Evolutionary conservation across 1,140 invertebrate species (phyloP).

Genomic region (Bilobella aurantiaca): DNA sequence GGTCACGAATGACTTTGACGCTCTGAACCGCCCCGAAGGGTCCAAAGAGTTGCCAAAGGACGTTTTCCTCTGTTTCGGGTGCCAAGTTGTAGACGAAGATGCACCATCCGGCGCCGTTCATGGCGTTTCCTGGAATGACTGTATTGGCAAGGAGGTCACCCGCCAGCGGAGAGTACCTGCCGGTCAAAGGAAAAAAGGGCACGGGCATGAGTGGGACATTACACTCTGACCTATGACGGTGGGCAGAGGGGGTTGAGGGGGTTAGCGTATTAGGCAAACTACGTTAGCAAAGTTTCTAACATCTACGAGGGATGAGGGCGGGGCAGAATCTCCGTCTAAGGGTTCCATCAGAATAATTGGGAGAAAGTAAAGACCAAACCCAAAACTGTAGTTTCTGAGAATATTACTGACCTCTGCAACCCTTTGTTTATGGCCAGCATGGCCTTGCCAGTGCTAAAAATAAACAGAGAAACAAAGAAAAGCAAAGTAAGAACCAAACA

Average conservation of each 20-base stretch:
- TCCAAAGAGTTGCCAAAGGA: conserved; percentile 96
- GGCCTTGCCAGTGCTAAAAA: conserved; percentile 62
- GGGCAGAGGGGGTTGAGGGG: not conserved
- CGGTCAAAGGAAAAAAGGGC: conserved; percentile 24
- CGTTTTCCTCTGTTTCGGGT: conserved; percentile 95
- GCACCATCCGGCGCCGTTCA: conserved; percentile 85
- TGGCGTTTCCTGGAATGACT: conserved; percentile 68
- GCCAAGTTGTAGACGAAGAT: conserved; percentile 98
- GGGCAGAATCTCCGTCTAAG: no score
- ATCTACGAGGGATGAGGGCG: no score
- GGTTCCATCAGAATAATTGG: no score
- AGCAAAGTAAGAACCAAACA: conserved; percentile 38
- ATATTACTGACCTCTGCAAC: conserved; percentile 59
- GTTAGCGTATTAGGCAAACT: no score
- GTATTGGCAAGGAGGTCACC: conserved; percentile 80
- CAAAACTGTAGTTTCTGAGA: conserved; percentile 44
- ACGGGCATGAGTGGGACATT: not conserved
- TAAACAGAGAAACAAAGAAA: conserved; percentile 47
- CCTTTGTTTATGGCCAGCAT: conserved; percentile 80
- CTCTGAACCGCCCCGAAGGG: conserved; percentile 97
- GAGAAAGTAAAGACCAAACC: conserved; percentile 29
- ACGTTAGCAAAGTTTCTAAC: no score
- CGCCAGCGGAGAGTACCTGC: conserved; percentile 85
- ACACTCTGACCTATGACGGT: not conserved
- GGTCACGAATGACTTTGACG: conserved; percentile 94